These are phyloP conservation scores for Dolichomitus sp. DNA, from an alignment of 2,888 invertebrate genomes.

Conservation along the genomic window DNA sequence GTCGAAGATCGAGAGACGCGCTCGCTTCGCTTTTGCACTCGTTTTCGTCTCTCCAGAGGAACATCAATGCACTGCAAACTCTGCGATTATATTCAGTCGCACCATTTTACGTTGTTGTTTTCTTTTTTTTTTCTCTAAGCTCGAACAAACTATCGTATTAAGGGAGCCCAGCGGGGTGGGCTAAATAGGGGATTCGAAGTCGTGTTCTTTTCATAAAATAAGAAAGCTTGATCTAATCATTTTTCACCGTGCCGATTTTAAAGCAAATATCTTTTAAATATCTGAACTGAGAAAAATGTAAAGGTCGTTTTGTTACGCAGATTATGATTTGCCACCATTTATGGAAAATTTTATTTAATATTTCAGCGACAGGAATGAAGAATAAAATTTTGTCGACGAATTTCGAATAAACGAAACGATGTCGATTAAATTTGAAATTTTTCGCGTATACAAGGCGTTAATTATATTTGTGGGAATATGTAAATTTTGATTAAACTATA, in stretches of 20 bases:
- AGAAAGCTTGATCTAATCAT: conserved; percentile 19
- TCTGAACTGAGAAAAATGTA: too few species aligned
- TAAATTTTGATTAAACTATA: not conserved
- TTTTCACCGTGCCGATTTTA: conserved; percentile 1
- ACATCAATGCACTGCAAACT: conserved; percentile 63
- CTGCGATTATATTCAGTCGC: conserved; percentile 21
- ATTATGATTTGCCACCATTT: too few species aligned
- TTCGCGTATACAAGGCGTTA: not conserved
- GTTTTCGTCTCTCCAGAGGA: conserved; percentile 7
- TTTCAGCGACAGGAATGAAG: too few species aligned
- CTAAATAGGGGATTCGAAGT: conserved; percentile 2
- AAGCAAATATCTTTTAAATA: not conserved
- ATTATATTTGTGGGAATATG: not conserved
- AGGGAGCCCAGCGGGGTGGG: not conserved
- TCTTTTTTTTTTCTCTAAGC: not conserved
- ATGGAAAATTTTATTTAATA: too few species aligned
- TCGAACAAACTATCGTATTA: conserved; percentile 15
- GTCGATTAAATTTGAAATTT: too few species aligned
- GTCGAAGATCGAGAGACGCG: conserved; percentile 64
- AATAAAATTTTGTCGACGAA: too few species aligned
- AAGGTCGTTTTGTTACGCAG: too few species aligned
- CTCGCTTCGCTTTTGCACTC: conserved; percentile 29
- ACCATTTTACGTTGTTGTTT: not conserved
- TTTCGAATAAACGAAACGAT: too few species aligned
- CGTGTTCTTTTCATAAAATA: conserved; percentile 25